Percentiles rank a stretch among this genome's conserved stretches.
Conservation (phyloP, 1,140 invertebrate genomes). For the Neodiprion lecontei region DNA sequence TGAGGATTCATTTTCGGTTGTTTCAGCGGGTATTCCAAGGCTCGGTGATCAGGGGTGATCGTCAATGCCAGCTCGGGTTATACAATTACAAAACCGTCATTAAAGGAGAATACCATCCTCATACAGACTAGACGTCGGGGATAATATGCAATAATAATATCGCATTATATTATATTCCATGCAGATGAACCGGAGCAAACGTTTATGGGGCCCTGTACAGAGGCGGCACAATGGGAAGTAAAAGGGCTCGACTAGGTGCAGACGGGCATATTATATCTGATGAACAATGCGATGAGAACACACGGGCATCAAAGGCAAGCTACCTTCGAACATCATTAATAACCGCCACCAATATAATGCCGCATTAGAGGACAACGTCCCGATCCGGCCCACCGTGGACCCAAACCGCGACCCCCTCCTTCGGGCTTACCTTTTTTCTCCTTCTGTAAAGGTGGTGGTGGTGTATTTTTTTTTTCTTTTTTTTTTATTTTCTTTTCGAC, state of each 20-base stretch:
- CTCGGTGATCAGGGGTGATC: too few species aligned
- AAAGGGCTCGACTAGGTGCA: neutral
- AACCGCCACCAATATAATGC: constrained; percentile 44
- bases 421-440: too few species aligned
- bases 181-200: neutral
- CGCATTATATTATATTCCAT: neutral
- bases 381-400: constrained; percentile 27
- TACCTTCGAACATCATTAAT: constrained; percentile 33
- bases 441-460: too few species aligned
- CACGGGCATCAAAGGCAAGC: neutral
- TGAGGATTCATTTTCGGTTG: too few species aligned
- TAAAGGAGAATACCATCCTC: neutral
- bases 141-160: neutral
- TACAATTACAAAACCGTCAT: constrained; percentile 7
- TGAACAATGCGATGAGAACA: neutral
- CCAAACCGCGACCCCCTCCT: too few species aligned
- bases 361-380: constrained; percentile 37
- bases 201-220: neutral
- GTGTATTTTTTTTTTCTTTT: too few species aligned
- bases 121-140: neutral
- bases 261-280: neutral
- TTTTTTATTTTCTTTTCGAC: too few species aligned
- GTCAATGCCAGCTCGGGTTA: neutral
- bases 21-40: too few species aligned
- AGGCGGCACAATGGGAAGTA: neutral